Base-by-base conservation (phyloP, 2,113 vertebrate species). In the Gila orcuttii region DNA sequence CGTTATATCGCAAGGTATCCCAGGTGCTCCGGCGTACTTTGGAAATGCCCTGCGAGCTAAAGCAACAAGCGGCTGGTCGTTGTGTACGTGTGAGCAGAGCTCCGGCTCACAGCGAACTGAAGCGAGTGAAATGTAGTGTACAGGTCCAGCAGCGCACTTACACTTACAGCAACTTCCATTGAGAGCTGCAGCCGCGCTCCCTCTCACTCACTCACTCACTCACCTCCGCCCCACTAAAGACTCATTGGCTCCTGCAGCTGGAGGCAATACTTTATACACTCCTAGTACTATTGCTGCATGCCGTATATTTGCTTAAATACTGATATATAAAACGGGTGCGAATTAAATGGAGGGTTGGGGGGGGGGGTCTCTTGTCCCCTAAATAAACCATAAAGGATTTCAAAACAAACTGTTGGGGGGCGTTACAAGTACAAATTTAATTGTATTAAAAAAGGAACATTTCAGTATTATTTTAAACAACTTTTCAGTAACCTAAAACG, bases 161-260 rank as follows among this genome's bases (percentile, higher is more conserved):
- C 39, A 42, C 39, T 42, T 78, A 64, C 50, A 59, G 39, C 79
- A 87, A 90, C 88, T 90, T 89, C 82, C 66, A 78, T 76, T 83
- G 50, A 79, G 55, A 78, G 60, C 79, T 47, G 60, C 80, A 52
- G 62, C 21, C 47, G 42, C 42, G 13, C 33, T 10, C 19, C 17
- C 76, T 60, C 77, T 33, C 80, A 50, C 79, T 66, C 47, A 6
- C 75, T 78, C 6, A 23, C 79, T 66, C 47, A 13, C 79, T 62
- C 57, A 82, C 84, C 85, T 79, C 85, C 89, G 75, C 89, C 89
- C 83, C 68, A 7, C 87, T 45, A 42, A 62, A 57, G 66, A 68
- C 83, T 76, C 83, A 90, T 87, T 86, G 86, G 80, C 64, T 86
- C 66, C 13, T 60, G 45, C 28, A 64, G 33, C 45, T 82, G 45